Evolutionary conservation across 1,140 invertebrate genomes (phyloP), one percentile per base, ranked within the genome.

Genomic region (Theocolax elegans): DNA sequence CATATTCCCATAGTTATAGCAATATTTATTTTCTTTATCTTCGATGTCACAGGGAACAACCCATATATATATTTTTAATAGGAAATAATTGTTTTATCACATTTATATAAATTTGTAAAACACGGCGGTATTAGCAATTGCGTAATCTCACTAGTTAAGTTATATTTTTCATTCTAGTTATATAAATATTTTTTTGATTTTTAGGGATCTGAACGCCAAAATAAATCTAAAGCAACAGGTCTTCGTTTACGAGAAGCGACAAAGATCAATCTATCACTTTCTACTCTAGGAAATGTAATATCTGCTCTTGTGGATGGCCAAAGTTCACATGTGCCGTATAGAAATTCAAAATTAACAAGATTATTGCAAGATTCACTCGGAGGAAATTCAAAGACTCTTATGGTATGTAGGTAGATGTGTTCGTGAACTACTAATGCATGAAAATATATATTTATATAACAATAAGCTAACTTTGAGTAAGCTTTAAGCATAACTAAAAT

Each of bases 321-420:
- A 85, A 94, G 92, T 77, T 95, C 92, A 1, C 96, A 98, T 81
- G 94, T 98, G 75, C 97, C 97, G 1, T 98, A 98, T 81, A 89
- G 95, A 76, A 97, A 98, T 87, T 97, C 95, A 1, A 98, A 98
- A 85, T 84, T 98, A 9, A 98, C 97, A 0, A 85, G 97, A 29
- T 86, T 98, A 15, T 86, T 98, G 31, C 96, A 98, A 88, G 96
- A 98, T 81, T 98, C 96, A 0, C 86, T 98, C 12, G 97, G 97
- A 13, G 97, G 97, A 15, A 98, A 98, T 86, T 96, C 96, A 2
- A 98, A 98, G 88, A 98, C 97, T 46, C 91, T 98, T 25, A 98
- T 98, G 95, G 93, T 94, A 78, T 67, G 27, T 49, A n/a, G n/a
- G n/a, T n/a, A n/a, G n/a, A n/a, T n/a, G n/a, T n/a, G n/a, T n/a